Conservation (phyloP, 2,888 invertebrate genomes). For the Hypomecis atomaria region DNA sequence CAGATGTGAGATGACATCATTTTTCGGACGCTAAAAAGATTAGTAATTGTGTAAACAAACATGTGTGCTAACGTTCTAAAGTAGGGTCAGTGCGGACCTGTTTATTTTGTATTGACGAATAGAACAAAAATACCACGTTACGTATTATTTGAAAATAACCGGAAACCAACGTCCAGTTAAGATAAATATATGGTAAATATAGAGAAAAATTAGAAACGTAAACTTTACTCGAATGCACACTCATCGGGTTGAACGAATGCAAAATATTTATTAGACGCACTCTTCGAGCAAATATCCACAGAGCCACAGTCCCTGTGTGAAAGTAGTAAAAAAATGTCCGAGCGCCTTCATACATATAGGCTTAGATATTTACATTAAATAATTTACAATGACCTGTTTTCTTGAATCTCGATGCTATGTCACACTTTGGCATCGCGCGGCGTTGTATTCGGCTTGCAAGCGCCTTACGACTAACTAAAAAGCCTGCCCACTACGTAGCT, state of each 20-base stretch:
- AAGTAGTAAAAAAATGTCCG: no score
- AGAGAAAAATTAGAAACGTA: conserved; percentile 6
- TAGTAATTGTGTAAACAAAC: conserved; percentile 77
- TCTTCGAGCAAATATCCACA: no score
- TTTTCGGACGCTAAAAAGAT: conserved; percentile 68
- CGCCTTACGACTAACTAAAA: no score
- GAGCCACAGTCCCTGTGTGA: no score
- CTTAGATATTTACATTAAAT: no score
- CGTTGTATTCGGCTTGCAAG: no score
- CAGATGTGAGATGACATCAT: conserved; percentile 64
- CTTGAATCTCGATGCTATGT: no score
- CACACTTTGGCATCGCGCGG: no score
- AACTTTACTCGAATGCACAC: not conserved
- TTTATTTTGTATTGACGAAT: conserved; percentile 39
- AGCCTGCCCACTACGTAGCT: no score
- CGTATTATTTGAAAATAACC: conserved; percentile 39
- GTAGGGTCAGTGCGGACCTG: conserved; percentile 48
- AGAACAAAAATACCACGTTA: conserved; percentile 24
- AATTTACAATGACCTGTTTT: no score
- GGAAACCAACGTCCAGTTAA: conserved; percentile 42
- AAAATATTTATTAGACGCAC: conserved; percentile 9
- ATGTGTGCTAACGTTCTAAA: conserved; percentile 55
- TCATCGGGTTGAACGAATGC: conserved; percentile 37
- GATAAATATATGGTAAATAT: conserved; percentile 13
- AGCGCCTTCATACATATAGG: no score